These are phyloP conservation scores for Drosophila neocordata DNA, from an alignment of 1,140 invertebrate genomes.

Conservation along the genomic window DNA sequence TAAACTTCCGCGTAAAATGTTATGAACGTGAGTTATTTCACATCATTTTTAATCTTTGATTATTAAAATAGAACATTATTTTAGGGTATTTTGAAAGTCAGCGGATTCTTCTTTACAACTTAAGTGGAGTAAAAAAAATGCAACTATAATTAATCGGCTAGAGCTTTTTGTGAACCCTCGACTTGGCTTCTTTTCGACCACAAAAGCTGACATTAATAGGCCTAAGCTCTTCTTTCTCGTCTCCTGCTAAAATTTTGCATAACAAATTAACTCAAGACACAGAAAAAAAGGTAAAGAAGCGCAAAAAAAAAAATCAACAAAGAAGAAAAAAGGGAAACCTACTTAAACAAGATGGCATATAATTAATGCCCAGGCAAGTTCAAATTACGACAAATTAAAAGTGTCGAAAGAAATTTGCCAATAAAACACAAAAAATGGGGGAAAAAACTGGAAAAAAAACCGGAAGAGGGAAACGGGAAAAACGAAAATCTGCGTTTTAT, in stretches of 20 bases:
- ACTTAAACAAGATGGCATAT: slow-evolving; percentile 35
- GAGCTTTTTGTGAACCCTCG: background rate
- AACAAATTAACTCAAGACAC: slow-evolving; percentile 43
- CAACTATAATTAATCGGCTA: slow-evolving; percentile 1
- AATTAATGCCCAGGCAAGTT: slow-evolving; percentile 50
- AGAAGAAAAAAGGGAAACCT: background rate
- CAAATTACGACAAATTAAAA: slow-evolving; percentile 71
- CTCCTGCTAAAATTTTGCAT: slow-evolving; percentile 14
- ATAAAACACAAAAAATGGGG: slow-evolving; percentile 17
- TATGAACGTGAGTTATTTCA: no score
- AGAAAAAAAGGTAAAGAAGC: slow-evolving; percentile 2
- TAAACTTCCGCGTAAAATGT: no score
- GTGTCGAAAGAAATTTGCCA: slow-evolving; percentile 32
- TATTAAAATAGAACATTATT: no score
- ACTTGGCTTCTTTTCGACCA: slow-evolving; percentile 7
- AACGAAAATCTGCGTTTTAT: slow-evolving; percentile 48
- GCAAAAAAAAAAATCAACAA: background rate
- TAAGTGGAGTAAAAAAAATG: slow-evolving; percentile 18
- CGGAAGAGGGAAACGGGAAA: slow-evolving; percentile 7
- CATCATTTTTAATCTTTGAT: no score
- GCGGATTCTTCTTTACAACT: background rate
- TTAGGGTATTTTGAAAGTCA: no score
- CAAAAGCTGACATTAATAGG: slow-evolving; percentile 40
- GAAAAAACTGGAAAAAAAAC: background rate
- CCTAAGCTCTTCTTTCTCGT: slow-evolving; percentile 10